Evolutionary conservation across 2,888 invertebrate genomes (phyloP), one percentile per base, ranked within the genome.

Genomic region (Trissoscelio sp.): DNA sequence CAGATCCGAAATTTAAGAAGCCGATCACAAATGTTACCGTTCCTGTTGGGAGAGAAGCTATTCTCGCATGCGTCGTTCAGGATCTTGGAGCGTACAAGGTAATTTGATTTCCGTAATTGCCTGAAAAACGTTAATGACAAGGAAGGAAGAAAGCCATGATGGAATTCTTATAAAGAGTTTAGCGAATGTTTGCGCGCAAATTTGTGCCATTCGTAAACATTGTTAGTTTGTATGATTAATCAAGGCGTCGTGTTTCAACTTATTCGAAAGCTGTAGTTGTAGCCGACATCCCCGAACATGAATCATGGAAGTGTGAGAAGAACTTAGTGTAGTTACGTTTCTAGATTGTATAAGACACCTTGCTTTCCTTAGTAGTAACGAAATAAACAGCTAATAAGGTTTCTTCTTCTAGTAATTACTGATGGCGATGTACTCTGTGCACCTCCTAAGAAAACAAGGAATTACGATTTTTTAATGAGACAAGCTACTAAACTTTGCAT

Each of bases 81-180:
- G 96, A 96, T 91, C 93, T 97, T 77, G 95, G 95, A 73, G 93
- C 94, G 14, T 97, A 95, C 90, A 97, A 97, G 95, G 97, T 97
- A 92, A 80, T 28, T 57, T 39, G 24, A 73, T 72, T 60, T 24
- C 20, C 9, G 39, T 53, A 72, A 60, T 48, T 37, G 12, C 12
- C 11, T n/a, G 20, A 39, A 70, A 42, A 53, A 67, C 16, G 34
- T 53, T 53, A 42, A 53, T 51, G 48, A 42, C 22, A 51, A 58
- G 37, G 72, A 55, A 64, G 28, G 12, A 58, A 24, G 72, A 55
- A 64, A 39, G 12, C 46, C 11, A 18, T 28, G 7, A 66, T 66
- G 24, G 28, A 31, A 48, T 60, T 60, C 39, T 72, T 16, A 22
- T 37, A 46, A 42, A 48, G 28, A 31, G 46, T 31, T 31, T 31